Conservation (phyloP, 2,113 vertebrate species). For the Chaenocephalus aceratus region DNA sequence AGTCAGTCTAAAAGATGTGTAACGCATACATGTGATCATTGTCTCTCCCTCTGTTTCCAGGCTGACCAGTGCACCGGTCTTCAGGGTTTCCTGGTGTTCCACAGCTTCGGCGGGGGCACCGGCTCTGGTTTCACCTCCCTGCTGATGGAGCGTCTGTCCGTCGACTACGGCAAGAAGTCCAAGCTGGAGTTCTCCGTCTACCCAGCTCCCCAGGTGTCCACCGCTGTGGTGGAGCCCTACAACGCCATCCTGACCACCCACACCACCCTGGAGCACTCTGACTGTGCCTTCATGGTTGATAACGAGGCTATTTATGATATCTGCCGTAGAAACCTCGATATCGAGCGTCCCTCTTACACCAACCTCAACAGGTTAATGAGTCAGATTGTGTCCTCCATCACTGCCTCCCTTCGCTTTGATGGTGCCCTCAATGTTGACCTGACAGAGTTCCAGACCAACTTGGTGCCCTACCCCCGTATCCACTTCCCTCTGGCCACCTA, state of each 20-base stretch:
- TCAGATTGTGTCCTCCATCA: constrained; percentile 86
- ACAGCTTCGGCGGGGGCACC: constrained; percentile 59
- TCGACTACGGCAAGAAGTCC: constrained; percentile 91
- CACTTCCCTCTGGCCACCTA: constrained; percentile 84
- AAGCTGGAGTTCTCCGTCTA: constrained; percentile 90
- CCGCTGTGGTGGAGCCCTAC: constrained; percentile 21
- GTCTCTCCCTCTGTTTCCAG: constrained; percentile 37
- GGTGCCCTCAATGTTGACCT: constrained; percentile 92
- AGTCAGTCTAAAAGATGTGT: too few species aligned
- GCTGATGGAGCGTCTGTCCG: constrained; percentile 94
- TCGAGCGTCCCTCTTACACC: constrained; percentile 31
- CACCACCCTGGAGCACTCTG: constrained; percentile 81
- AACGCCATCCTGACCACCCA: too few species aligned
- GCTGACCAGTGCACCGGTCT: constrained; percentile 72
- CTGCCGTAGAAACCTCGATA: constrained; percentile 60
- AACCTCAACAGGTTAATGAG: constrained; percentile 82
- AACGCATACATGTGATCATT: neutral
- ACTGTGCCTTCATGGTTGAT: constrained; percentile 91
- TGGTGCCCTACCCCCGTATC: constrained; percentile 81
- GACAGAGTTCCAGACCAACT: constrained; percentile 89
- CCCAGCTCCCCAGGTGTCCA: constrained; percentile 86
- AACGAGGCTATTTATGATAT: constrained; percentile 90
- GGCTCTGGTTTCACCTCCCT: constrained; percentile 88
- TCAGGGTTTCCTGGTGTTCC: constrained; percentile 63
- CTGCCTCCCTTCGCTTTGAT: constrained; percentile 88